Evolutionary conservation across 1,140 invertebrate genomes (phyloP).

Genomic region (Pseudomyrmex sp.): DNA sequence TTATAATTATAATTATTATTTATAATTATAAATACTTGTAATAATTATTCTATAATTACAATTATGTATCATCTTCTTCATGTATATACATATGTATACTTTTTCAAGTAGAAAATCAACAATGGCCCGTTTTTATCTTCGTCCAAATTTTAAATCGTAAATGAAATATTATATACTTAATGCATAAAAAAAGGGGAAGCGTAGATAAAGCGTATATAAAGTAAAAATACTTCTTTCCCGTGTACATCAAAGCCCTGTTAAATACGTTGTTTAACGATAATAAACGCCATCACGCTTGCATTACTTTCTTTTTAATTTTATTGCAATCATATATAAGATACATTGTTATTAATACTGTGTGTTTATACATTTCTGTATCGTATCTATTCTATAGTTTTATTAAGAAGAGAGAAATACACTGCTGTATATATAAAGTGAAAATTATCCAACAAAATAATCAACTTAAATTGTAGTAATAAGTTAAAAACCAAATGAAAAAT

Average conservation of each 20-base stretch:
- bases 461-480: background rate
- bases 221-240: constrained; percentile 81
- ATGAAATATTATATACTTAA: constrained; percentile 82
- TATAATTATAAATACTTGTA: too few relatives aligned
- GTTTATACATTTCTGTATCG: background rate
- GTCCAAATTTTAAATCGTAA: constrained; percentile 81
- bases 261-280: constrained; percentile 86
- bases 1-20: background rate
- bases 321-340: constrained; percentile 36
- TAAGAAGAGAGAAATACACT: constrained; percentile 1
- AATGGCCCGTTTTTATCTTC: constrained; percentile 79
- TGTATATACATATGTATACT: too few relatives aligned
- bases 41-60: too few relatives aligned
- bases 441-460: constrained; percentile 10
- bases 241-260: constrained; percentile 85
- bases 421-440: constrained; percentile 4
- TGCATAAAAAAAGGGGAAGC: constrained; percentile 79
- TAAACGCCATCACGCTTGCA: constrained; percentile 86
- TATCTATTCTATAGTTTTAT: background rate
- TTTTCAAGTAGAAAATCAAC: background rate
- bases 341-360: constrained; percentile 17
- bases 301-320: constrained; percentile 75
- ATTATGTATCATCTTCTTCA: too few relatives aligned
- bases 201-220: constrained; percentile 82
- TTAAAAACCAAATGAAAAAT: too few relatives aligned